A percentile compares a stretch with the other conserved stretches of the same genome.
Evolutionary conservation across 2,888 invertebrate genomes (phyloP).

Genomic region (Tiliacea citrago): DNA sequence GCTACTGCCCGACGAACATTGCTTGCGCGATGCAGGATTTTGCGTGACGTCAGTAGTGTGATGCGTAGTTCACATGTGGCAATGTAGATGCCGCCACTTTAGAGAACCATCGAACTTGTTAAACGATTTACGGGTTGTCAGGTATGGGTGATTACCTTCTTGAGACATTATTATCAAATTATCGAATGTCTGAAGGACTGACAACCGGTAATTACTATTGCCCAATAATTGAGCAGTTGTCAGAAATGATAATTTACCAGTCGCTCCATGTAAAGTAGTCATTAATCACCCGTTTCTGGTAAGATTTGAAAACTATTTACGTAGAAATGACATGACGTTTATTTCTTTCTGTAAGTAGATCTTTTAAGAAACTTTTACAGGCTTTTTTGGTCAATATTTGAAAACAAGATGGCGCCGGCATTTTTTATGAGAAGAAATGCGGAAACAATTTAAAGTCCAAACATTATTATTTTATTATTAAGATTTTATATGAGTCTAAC

Average conservation of each 20-base stretch:
- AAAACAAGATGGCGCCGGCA: too few species aligned
- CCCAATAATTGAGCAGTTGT: slow-evolving; percentile 6
- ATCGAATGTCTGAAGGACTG: not conserved
- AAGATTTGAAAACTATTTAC: too few species aligned
- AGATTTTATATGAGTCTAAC: too few species aligned
- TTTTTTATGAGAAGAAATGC: too few species aligned
- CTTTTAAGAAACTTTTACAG: not conserved
- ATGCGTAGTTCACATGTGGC: not conserved
- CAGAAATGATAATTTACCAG: not conserved
- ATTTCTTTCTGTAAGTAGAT: not conserved
- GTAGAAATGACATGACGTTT: not conserved
- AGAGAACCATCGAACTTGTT: not conserved
- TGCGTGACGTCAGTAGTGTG: too few species aligned
- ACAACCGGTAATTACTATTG: slow-evolving; percentile 14
- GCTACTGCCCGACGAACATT: too few species aligned
- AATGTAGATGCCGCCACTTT: not conserved
- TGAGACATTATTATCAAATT: slow-evolving; percentile 11
- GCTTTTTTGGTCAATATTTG: not conserved
- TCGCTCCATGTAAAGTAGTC: not conserved
- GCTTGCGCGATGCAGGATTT: too few species aligned
- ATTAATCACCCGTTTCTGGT: not conserved
- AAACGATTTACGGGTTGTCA: not conserved
- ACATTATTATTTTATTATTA: too few species aligned
- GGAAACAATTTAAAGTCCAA: too few species aligned
- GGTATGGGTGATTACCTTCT: not conserved